phyloP scores from a whole-genome alignment of 1,140 invertebrate genomes.

The Mya arenaria region DNA sequence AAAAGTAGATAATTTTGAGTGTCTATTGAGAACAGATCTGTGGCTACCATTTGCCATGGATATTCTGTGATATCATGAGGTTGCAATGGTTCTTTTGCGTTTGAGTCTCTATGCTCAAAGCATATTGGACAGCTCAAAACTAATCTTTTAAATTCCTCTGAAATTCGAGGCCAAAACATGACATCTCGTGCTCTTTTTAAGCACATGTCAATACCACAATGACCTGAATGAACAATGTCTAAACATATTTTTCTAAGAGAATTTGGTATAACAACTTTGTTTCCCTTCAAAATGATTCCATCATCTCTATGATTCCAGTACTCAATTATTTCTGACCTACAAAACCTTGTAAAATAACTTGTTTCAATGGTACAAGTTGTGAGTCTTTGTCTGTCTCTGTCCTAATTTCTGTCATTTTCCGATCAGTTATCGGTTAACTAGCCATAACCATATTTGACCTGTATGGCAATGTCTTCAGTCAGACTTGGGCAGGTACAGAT shows the following conservation, averaged over 20 bases:
- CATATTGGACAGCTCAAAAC: slow-evolving; percentile 50
- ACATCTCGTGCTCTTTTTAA: slow-evolving; percentile 44
- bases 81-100: no score
- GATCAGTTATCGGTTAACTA: slow-evolving; percentile 5
- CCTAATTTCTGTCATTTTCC: not conserved
- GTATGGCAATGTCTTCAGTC: no score
- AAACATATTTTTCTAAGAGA: slow-evolving; percentile 42
- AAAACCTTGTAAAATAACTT: slow-evolving; percentile 42
- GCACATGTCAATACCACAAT: slow-evolving; percentile 58
- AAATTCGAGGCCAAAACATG: slow-evolving; percentile 61
- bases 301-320: slow-evolving; percentile 56
- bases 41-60: slow-evolving; percentile 60
- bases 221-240: slow-evolving; percentile 52
- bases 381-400: not conserved
- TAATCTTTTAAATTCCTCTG: no score
- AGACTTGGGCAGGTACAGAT: no score
- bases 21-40: slow-evolving; percentile 56
- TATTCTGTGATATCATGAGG: slow-evolving; percentile 52
- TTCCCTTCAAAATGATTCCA: slow-evolving; percentile 49
- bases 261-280: slow-evolving; percentile 53
- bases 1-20: slow-evolving; percentile 56
- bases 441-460: not conserved
- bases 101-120: slow-evolving; percentile 18
- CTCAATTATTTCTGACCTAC: slow-evolving; percentile 17
- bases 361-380: slow-evolving; percentile 6